A percentile compares a stretch with the other conserved stretches of the same genome.
phyloP scores from a whole-genome alignment of 2,888 invertebrate species.

The Melieria omissa region DNA sequence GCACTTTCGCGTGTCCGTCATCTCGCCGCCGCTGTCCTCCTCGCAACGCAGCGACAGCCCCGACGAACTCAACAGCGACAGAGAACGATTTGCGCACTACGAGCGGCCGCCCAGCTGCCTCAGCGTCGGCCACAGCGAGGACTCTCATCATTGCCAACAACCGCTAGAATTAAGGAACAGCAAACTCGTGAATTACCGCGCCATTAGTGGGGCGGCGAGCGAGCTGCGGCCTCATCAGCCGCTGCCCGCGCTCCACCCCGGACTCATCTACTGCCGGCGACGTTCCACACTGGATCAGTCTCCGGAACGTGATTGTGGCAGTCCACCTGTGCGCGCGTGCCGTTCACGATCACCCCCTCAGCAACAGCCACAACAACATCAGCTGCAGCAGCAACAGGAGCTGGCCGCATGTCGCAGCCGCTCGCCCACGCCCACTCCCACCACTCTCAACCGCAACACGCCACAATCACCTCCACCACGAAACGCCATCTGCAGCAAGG shows the following conservation, averaged over 20 bases:
- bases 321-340: constrained; percentile 46
- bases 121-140: constrained; percentile 38
- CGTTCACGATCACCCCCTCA: constrained; percentile 42
- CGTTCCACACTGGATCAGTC: constrained; percentile 52
- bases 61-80: constrained; percentile 19
- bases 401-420: constrained; percentile 41
- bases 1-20: constrained; percentile 45
- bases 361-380: constrained; percentile 16
- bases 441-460: constrained; percentile 32
- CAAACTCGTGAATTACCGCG: constrained; percentile 24
- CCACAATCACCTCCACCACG: constrained; percentile 45
- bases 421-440: constrained; percentile 38
- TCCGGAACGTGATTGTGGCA: constrained; percentile 46
- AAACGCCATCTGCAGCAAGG: neutral
- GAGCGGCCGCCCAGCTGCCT: constrained; percentile 39
- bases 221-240: neutral
- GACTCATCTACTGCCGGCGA: constrained; percentile 57
- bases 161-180: constrained; percentile 54
- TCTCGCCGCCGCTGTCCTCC: constrained; percentile 50
- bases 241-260: constrained; percentile 37
- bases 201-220: neutral
- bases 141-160: constrained; percentile 41
- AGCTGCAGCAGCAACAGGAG: constrained; percentile 17
- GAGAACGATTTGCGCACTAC: constrained; percentile 13
- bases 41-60: constrained; percentile 55